These are phyloP conservation scores for Epirrhoe tristata DNA, from an alignment of 2,888 invertebrate genomes.

Conservation along the genomic window DNA sequence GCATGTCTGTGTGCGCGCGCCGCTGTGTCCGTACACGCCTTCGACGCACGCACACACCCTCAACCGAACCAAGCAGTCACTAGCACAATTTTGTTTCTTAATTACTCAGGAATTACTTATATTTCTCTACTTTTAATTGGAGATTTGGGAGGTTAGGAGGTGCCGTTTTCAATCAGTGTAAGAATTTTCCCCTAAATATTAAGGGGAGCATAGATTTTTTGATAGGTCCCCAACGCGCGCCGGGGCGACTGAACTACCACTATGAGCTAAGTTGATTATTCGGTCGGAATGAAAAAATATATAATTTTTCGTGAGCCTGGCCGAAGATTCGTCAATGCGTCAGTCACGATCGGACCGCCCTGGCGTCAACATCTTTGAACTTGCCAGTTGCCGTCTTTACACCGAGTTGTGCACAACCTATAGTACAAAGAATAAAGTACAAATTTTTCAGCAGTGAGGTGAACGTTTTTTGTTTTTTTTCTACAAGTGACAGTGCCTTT, in stretches of 20 bases:
- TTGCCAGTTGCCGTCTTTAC: slow-evolving; percentile 67
- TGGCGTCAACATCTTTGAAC: slow-evolving; percentile 74
- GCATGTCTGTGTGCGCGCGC: slow-evolving; percentile 72
- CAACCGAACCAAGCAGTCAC: slow-evolving; percentile 53
- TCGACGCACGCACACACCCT: slow-evolving; percentile 68
- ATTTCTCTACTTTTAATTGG: slow-evolving; percentile 51
- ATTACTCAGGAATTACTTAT: slow-evolving; percentile 63
- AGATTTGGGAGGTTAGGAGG: slow-evolving; percentile 48
- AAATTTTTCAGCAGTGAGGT: slow-evolving; percentile 79
- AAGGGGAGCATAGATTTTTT: slow-evolving; percentile 45
- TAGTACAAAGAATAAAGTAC: slow-evolving; percentile 82
- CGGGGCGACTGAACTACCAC: slow-evolving; percentile 82
- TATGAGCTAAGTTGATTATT: slow-evolving; percentile 82
- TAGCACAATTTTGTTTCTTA: slow-evolving; percentile 72
- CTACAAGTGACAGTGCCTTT: slow-evolving; percentile 75
- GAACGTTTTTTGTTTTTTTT: slow-evolving; percentile 63
- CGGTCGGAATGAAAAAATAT: slow-evolving; percentile 79
- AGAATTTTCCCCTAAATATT: slow-evolving; percentile 59
- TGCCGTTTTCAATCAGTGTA: slow-evolving; percentile 37
- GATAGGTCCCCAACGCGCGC: slow-evolving; percentile 51
- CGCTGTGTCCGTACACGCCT: slow-evolving; percentile 58
- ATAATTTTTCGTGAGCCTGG: slow-evolving; percentile 80
- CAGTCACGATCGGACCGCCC: slow-evolving; percentile 77
- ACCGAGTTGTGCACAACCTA: slow-evolving; percentile 79
- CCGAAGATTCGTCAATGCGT: slow-evolving; percentile 82